phyloP scores from a whole-genome alignment of 2,113 vertebrate species.

The Morone chrysops region DNA sequence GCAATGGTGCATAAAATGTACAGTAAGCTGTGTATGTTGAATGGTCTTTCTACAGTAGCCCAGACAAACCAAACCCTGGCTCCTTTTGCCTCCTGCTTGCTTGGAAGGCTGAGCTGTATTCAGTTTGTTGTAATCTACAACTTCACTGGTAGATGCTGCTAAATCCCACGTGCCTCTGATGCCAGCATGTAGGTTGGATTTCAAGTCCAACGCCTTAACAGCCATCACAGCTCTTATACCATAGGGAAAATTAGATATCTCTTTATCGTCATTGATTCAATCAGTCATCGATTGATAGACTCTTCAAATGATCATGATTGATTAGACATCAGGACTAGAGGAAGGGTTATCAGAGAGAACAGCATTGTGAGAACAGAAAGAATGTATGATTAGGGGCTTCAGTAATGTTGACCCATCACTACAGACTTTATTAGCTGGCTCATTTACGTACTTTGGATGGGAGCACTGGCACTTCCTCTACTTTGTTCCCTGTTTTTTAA shows the following conservation, averaged over 20 bases:
- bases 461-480: background rate
- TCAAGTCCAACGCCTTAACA: too few species aligned
- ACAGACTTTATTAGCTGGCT: background rate
- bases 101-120: too few species aligned
- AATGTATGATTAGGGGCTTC: background rate
- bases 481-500: background rate
- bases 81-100: too few species aligned
- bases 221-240: background rate
- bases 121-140: too few species aligned
- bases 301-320: background rate
- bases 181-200: too few species aligned
- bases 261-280: background rate
- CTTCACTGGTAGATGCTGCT: too few species aligned
- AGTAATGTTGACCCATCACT: too few species aligned
- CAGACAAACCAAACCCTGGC: too few species aligned
- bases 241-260: background rate
- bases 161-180: too few species aligned
- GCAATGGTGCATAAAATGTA: too few species aligned
- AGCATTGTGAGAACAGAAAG: background rate
- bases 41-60: too few species aligned
- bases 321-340: background rate
- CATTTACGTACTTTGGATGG: background rate
- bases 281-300: background rate
- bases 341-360: background rate
- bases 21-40: too few species aligned